Conservation (phyloP, 2,113 vertebrate species). For the Ahaetulla prasina region DNA sequence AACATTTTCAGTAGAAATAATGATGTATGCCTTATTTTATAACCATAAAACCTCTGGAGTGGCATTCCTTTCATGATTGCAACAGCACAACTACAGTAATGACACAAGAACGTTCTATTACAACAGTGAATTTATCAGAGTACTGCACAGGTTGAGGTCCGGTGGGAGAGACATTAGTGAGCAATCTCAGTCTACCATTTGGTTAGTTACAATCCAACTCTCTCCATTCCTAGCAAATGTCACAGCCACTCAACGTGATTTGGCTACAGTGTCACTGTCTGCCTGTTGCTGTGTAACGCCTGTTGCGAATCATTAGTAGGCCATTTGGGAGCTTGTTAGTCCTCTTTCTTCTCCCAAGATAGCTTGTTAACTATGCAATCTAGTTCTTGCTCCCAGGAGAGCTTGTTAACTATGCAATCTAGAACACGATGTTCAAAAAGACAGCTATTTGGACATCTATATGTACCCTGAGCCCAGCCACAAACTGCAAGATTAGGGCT, state of each 20-base stretch:
- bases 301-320: not conserved
- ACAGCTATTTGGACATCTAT: not conserved
- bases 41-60: constrained; percentile 40
- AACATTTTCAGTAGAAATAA: constrained; percentile 56
- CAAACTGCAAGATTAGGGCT: not conserved
- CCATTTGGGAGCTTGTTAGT: not conserved
- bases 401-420: not conserved
- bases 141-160: constrained; percentile 34
- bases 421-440: not conserved
- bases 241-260: not conserved
- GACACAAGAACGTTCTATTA: constrained; percentile 43
- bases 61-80: constrained; percentile 51
- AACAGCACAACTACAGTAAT: constrained; percentile 50
- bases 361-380: not conserved
- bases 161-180: constrained; percentile 21
- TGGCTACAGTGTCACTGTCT: not conserved
- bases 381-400: not conserved
- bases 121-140: constrained; percentile 49
- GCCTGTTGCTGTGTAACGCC: not conserved
- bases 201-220: not conserved
- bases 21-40: constrained; percentile 47
- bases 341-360: not conserved
- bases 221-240: not conserved
- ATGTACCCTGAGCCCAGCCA: not conserved
- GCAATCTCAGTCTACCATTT: not conserved